Evolutionary conservation across 2,888 invertebrate genomes (phyloP), one percentile per base, ranked within the genome.

Genomic region (Dorcus hopei): DNA sequence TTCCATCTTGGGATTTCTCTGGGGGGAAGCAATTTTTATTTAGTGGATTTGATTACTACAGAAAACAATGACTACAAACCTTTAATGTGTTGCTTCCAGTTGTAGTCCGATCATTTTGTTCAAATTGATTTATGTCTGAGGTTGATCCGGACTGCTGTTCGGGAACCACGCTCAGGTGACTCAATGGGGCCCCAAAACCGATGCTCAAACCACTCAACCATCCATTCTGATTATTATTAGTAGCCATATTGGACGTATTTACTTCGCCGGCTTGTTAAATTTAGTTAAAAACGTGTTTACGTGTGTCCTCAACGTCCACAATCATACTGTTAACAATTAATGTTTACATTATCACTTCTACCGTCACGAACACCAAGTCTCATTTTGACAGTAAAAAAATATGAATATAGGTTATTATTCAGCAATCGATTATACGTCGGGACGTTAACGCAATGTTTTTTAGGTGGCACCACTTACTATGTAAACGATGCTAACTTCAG

Each of bases 1-100:
- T 74, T 92, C 91, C 79, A 85, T 85, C 77, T 85, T 85, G 56
- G 85, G 85, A 75, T 84, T 85, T 67, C 85, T 80, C 79, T 79
- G 65, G 59, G 70, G 63, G 57, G 66, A 62, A 61, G 60, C 57
- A n/a, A 59, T 51, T 23, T 38, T 53, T 42, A 33, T 43, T 48
- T 41, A 14, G 42, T 26, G 38, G 38, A 49, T 49, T 14, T 42
- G 23, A 11, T 8, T n/a, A 43, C 11, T 43, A 23, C 8, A 14
- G 16, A 51, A 51, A 16, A 8, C 45, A 45, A 53, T 9, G 9
- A 6, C n/a, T 16, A 19, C 48, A 9, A 53, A 79, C 79, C 77
- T 79, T 79, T 60, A 79, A 65, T 47, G 79, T 79, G 61, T 76
- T 79, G 69, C 78, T 78, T 62, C 75, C 74, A 53, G 72, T 68